Evolutionary conservation across 2,113 vertebrate species (phyloP), one percentile per base, ranked within the genome.

Genomic region (Salvelinus sp.): DNA sequence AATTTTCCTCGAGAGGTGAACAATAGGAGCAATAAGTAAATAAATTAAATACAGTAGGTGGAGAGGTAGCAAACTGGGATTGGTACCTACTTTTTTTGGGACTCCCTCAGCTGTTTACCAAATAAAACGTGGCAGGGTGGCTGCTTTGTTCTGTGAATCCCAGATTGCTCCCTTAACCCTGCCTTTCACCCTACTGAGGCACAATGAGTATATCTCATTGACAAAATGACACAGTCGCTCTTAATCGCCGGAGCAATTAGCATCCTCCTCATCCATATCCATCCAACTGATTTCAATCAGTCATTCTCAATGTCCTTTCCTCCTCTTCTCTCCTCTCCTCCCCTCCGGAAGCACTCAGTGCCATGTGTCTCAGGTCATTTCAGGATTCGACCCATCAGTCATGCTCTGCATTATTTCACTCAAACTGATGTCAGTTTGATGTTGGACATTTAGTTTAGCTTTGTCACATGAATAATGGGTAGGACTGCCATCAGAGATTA

Each of bases 251-350:
- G 28, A 73, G 27, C 30, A 76, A 6, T 87, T 88, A 80, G 79
- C 83, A 54, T 1, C 68, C 75, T 78, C 74, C 73, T 68, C 60
- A 65, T 79, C 74, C 38, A 44, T 44, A 44, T 79, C 84, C 79
- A 80, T 87, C 79, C 85, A 72, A 86, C 84, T 82, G 30, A 80
- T 83, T 86, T 84, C 14, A 85, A 87, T 85, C 76, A 83, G 60
- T 69, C 73, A 16, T 72, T 79, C 81, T 76, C 13, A 78, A 79
- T 81, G 12, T 47, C 25, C 18, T 54, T 20, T n/a, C 63, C 38
- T 44, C 38, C 38, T 44, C 38, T 44, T 44, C 38, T 44, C 38
- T 44, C 38, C 38, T 44, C 9, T 44, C 38, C 38, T 44, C 38
- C 38, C 38, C 38, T 44, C 38, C 30, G 18, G 54, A 18, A 20